These are phyloP conservation scores for Chaetogeoica ovagalla DNA, from an alignment of 2,888 invertebrate species.

Conservation along the genomic window DNA sequence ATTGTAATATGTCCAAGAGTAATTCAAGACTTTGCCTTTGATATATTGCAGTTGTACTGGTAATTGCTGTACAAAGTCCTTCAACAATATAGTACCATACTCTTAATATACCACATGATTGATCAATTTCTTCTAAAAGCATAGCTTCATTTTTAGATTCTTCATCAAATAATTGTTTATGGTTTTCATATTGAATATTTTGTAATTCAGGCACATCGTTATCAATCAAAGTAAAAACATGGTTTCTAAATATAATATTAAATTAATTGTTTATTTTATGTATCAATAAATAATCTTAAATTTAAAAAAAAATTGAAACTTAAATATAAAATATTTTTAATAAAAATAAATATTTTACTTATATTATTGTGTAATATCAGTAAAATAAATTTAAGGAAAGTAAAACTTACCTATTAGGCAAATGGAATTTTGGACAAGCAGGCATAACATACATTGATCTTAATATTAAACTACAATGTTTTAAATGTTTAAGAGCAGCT, in stretches of 20 bases:
- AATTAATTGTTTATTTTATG: neutral
- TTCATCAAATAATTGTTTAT: constrained; percentile 37
- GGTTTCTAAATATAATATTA: constrained; percentile 36
- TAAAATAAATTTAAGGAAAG: neutral
- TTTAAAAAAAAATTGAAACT: neutral
- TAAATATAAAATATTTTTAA: neutral
- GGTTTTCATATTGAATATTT: constrained; percentile 41
- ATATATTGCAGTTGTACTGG: constrained; percentile 66
- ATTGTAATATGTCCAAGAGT: constrained; percentile 79
- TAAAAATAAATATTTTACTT: neutral
- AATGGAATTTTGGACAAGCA: constrained; percentile 88
- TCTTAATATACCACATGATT: constrained; percentile 80
- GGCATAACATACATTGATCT: constrained; percentile 94
- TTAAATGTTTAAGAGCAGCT: constrained; percentile 81
- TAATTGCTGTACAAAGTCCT: constrained; percentile 72
- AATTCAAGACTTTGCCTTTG: constrained; percentile 87
- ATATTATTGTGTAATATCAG: neutral
- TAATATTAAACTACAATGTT: constrained; percentile 83
- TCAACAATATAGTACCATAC: constrained; percentile 60
- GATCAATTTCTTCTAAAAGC: constrained; percentile 65
- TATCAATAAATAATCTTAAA: neutral
- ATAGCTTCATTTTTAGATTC: constrained; percentile 12
- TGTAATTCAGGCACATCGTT: constrained; percentile 37
- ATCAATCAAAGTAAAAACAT: constrained; percentile 32
- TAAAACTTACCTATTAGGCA: constrained; percentile 67